Evolutionary conservation across 2,113 vertebrate species (phyloP).

Genomic region (Platanista minor): DNA sequence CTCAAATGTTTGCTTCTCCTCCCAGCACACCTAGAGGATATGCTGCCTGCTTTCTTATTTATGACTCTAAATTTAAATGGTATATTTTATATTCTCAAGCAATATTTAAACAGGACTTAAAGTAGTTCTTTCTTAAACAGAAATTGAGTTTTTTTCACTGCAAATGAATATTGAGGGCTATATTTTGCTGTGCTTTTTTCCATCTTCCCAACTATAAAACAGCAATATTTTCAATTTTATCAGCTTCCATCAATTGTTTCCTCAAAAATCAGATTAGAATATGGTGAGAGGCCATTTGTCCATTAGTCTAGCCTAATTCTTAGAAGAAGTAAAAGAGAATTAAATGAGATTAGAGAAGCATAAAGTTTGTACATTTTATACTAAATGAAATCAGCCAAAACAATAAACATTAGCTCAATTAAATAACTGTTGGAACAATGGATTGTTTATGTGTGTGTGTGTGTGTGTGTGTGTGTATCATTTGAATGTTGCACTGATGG

Average conservation of each 20-base stretch:
- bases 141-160: background rate
- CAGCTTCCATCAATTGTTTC: constrained; percentile 4
- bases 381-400: constrained; percentile 5
- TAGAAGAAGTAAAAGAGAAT: constrained; percentile 23
- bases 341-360: background rate
- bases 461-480: background rate
- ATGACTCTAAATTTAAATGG: background rate
- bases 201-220: background rate
- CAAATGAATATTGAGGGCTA: background rate
- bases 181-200: background rate
- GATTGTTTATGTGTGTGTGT: background rate
- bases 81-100: background rate
- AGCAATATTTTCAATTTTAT: constrained; percentile 27
- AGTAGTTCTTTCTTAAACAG: background rate
- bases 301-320: background rate
- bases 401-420: background rate
- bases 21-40: background rate
- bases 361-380: background rate
- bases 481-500: background rate
- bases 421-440: background rate
- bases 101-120: background rate
- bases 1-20: background rate
- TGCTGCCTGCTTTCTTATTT: background rate
- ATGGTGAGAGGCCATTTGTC: background rate
- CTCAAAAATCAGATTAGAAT: constrained; percentile 26